Conservation (phyloP, 92 coral and sea anemone genomes). For the Paramuricea clavata region DNA sequence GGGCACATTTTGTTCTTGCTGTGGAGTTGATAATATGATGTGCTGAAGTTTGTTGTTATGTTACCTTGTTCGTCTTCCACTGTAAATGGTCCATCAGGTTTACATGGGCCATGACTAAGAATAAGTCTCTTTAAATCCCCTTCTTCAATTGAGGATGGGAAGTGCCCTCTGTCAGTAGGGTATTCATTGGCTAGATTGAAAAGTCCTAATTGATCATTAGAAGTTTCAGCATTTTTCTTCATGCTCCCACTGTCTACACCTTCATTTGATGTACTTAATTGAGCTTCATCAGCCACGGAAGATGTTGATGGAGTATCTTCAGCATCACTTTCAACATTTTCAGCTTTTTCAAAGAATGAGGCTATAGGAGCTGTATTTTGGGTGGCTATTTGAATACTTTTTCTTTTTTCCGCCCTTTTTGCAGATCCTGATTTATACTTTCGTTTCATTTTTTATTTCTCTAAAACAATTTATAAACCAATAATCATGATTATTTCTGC, state of each 20-base stretch:
- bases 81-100: constrained; percentile 35
- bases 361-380: constrained; percentile 31
- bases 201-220: too few relatives aligned
- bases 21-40: constrained; percentile 37
- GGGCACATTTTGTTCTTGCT: constrained; percentile 34
- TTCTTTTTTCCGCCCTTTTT: constrained; percentile 14
- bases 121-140: constrained; percentile 27
- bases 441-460: constrained; percentile 4
- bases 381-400: constrained; percentile 14
- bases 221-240: too few relatives aligned
- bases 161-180: constrained; percentile 42
- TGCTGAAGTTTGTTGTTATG: constrained; percentile 28
- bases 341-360: constrained; percentile 22
- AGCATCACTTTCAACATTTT: constrained; percentile 35
- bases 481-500: not conserved
- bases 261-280: too few relatives aligned
- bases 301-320: constrained; percentile 26
- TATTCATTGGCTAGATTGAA: constrained; percentile 17
- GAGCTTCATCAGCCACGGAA: constrained; percentile 39
- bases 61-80: constrained; percentile 40
- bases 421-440: constrained; percentile 22
- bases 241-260: too few relatives aligned
- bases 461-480: constrained; percentile 10
- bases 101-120: constrained; percentile 33
- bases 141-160: constrained; percentile 34